Base-by-base conservation (phyloP, 2,113 vertebrate genomes). In the Rissa tridactyla region DNA sequence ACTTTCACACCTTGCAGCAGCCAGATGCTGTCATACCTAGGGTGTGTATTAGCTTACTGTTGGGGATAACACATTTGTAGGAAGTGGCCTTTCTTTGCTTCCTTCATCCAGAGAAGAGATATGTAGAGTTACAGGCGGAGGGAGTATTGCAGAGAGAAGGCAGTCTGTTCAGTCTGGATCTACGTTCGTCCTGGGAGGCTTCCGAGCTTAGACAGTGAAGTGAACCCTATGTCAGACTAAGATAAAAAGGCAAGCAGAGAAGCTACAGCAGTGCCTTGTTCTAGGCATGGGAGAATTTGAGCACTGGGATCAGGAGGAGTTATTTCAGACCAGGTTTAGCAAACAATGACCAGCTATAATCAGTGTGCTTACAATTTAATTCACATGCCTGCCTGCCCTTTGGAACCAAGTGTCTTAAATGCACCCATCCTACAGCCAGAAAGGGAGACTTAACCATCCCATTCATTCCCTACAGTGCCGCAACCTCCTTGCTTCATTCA, bases 401-500 rank as follows among this genome's bases (percentile, higher is more conserved):
- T 65, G 19, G 19, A 89, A 54, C 6, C 15, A 65, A 23, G 13
- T 26, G 13, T 64, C 21, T 42, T 40, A 88, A 61, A 52, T 55
- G 21, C 19, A 58, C 18, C 18, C 27, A 27, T 66, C 23, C 61
- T 71, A 49, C 16, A 70, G 38, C 34, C 34, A 26, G 21, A 70
- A 75, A 77, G 20, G 52, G 20, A 60, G 11, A 42, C 5, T 6
- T 66, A 38, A 42, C 68, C 71, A 44, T 40, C 30, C 26, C 38
- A 11, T 61, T 73, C 36, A 61, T 0, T 69, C 15, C 11, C 36
- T 1, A 1, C 68, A 64, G 40, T 44, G 34, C 65, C 0, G 0
- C 20, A 49, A 18, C 8, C 20, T 30, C 8, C 36, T 92, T 21
- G 1, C 61, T 90, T 88, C 55, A 32, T 92, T 90, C 79, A 88